Base-by-base conservation (phyloP, 2,888 invertebrate species). In the Drosophila cracens region DNA sequence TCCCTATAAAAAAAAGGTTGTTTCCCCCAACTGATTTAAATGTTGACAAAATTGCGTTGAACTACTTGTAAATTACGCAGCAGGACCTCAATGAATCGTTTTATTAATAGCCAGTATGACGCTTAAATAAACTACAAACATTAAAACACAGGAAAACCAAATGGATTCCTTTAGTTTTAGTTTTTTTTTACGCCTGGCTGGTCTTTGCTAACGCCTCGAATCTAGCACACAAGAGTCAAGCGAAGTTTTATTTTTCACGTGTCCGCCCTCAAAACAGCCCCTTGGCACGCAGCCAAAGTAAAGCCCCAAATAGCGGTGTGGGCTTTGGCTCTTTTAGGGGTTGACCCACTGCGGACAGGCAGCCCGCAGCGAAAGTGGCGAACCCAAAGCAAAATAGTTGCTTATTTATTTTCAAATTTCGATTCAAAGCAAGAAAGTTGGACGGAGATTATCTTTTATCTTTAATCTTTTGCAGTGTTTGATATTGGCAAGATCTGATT, bases 231-330 rank as follows among this genome's bases (percentile, higher is more conserved):
- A 83, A 86, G 70, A 79, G 75, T 76, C 82, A 80, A 81, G 72
- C 68, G 52, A 76, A 81, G 76, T 76, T 81, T 70, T 76, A 81
- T 78, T 78, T 68, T 63, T 59, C 57, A 70, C 62, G 75, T 66
- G 60, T 53, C 58, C 67, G 67, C 68, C 60, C 68, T 67, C 52
- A 75, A 72, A 83, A 86, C 80, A 80, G 71, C 68, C 65, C 70
- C 74, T 79, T 87, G 83, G 85, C 84, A 84, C 87, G 87, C 84
- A 79, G 76, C 85, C 85, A 79, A 79, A 68, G 53, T 8, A 54
- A n/a, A 38, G 29, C 21, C 29, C 33, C 40, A 62, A 49, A 57
- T 40, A 21, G 52, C 10, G 54, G 60, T 65, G 52, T 65, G 60
- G 48, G 21, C 43, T 27, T 43, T 56, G 34, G 21, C 13, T 33